Percentiles rank a stretch among this genome's conserved stretches.
phyloP scores from a whole-genome alignment of 1,140 invertebrate species.

The Papilio polytes region DNA sequence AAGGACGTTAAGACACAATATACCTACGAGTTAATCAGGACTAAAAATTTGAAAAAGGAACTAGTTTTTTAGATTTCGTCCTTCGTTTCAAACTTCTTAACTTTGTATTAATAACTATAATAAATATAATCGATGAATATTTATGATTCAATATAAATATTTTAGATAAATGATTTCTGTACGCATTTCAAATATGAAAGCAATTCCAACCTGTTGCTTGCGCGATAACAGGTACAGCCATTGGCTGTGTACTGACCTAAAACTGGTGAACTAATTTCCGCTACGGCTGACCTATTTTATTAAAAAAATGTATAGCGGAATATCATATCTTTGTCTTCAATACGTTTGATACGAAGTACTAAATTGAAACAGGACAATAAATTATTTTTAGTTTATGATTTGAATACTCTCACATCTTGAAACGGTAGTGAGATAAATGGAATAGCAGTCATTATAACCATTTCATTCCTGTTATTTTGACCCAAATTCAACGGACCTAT shows the following conservation, averaged over 20 bases:
- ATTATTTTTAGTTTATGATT: not conserved
- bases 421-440: not conserved
- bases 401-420: not conserved
- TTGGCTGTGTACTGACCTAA: slow-evolving; percentile 47
- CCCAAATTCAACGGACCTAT: not conserved
- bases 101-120: no score
- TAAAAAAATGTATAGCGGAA: slow-evolving; percentile 8
- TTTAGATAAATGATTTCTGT: not conserved
- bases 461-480: not conserved
- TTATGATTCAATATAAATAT: not conserved
- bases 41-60: not conserved
- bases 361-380: not conserved
- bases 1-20: not conserved
- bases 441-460: not conserved
- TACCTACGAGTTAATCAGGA: not conserved
- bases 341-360: not conserved
- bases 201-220: slow-evolving; percentile 38
- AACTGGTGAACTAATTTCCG: slow-evolving; percentile 49
- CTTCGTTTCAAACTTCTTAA: not conserved
- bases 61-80: not conserved
- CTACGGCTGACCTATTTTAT: slow-evolving; percentile 25
- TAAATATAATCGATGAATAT: not conserved
- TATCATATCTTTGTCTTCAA: slow-evolving; percentile 6
- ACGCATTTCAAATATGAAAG: slow-evolving; percentile 12
- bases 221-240: slow-evolving; percentile 35